A percentile compares a stretch with the other conserved stretches of the same genome.
Evolutionary conservation across 2,113 vertebrate species (phyloP).

Genomic region (Heterochromis multidens): DNA sequence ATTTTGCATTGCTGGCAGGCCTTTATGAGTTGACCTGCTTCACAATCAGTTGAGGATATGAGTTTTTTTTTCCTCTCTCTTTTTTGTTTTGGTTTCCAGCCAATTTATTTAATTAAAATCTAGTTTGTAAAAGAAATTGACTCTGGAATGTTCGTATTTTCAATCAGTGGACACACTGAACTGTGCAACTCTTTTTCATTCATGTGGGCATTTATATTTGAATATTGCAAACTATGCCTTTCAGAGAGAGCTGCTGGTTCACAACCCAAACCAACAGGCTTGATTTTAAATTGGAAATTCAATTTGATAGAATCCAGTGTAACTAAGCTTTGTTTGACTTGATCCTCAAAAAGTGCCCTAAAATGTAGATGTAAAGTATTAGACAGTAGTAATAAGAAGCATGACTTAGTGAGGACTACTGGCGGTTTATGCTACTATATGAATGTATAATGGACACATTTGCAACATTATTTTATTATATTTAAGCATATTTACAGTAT

Average conservation of each 20-base stretch:
- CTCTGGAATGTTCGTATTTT: neutral
- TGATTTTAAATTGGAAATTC: neutral
- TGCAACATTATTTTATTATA: neutral
- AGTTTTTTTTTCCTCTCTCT: neutral
- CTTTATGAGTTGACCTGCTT: neutral
- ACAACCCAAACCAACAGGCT: neutral
- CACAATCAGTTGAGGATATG: neutral
- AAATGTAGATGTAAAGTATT: neutral
- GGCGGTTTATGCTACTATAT: neutral
- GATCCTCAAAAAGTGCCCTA: neutral
- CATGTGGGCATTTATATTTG: neutral
- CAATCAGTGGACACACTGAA: neutral
- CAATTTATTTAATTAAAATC: neutral
- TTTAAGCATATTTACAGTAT: neutral
- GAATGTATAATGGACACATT: neutral
- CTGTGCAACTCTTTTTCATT: neutral
- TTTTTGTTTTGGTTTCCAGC: neutral
- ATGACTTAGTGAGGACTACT: neutral
- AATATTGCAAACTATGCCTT: neutral
- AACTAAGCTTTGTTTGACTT: neutral
- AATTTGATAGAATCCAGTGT: neutral
- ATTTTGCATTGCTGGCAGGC: neutral
- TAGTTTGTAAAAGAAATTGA: neutral
- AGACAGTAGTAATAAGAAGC: neutral
- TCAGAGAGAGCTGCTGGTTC: neutral